phyloP scores from a whole-genome alignment of 2,888 invertebrate species.

The Caenorhabditis macrosperma region DNA sequence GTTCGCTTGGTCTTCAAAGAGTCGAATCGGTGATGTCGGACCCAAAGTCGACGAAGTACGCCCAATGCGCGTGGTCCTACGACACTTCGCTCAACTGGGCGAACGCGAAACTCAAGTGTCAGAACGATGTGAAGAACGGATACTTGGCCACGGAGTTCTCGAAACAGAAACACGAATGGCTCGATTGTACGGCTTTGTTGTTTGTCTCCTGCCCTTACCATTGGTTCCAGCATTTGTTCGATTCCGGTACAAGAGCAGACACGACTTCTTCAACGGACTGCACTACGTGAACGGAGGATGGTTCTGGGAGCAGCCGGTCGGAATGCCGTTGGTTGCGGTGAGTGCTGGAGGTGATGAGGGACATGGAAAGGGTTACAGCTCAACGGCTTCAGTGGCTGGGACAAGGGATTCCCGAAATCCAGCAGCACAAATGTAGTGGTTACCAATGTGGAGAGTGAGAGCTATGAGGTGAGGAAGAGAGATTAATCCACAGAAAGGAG shows the following conservation, averaged over 20 bases:
- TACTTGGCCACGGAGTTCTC: background rate
- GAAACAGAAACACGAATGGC: background rate
- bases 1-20: background rate
- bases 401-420: background rate
- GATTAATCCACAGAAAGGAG: no score
- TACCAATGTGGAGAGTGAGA: background rate
- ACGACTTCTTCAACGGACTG: background rate
- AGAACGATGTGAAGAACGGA: background rate
- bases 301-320: background rate
- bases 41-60: no score
- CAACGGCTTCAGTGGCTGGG: background rate
- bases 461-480: no score
- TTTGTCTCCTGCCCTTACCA: no score
- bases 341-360: background rate
- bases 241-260: background rate
- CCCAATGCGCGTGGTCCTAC: background rate
- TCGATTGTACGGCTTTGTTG: no score
- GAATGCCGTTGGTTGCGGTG: background rate
- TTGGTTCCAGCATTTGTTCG: background rate
- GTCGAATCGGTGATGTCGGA: no score
- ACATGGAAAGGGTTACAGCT: background rate
- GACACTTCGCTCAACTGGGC: background rate
- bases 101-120: background rate
- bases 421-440: background rate
- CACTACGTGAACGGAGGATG: slow-evolving; percentile 2